Evolutionary conservation across 2,888 invertebrate species (phyloP).

Genomic region (Ectemnius lituratus): DNA sequence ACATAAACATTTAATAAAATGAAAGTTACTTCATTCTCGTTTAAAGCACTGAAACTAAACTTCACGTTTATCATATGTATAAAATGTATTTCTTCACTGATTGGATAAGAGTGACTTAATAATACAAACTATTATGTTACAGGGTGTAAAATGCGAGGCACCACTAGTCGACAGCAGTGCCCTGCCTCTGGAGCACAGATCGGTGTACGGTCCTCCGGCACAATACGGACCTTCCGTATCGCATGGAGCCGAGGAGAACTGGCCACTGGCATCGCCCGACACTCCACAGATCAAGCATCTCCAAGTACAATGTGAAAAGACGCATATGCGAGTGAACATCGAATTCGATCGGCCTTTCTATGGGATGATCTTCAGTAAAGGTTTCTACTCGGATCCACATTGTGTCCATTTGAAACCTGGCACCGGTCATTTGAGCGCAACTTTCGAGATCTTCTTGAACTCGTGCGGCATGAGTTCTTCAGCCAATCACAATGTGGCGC

Average conservation of each 20-base stretch:
- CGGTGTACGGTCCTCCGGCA: constrained; percentile 82
- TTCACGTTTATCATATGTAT: no score
- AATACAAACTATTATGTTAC: constrained; percentile 63
- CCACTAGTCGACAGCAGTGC: constrained; percentile 89
- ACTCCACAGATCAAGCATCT: constrained; percentile 95
- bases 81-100: no score
- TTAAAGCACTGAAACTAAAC: no score
- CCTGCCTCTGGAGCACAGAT: constrained; percentile 89
- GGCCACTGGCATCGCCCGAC: constrained; percentile 93
- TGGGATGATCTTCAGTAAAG: constrained; percentile 97
- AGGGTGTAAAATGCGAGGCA: constrained; percentile 89
- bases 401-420: constrained; percentile 95
- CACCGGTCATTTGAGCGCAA: constrained; percentile 93
- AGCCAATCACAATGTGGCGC: constrained; percentile 91
- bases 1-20: no score
- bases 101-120: background rate
- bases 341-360: constrained; percentile 97
- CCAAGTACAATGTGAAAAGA: constrained; percentile 97
- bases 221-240: constrained; percentile 79
- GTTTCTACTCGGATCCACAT: constrained; percentile 93
- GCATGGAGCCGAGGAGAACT: constrained; percentile 86
- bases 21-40: no score
- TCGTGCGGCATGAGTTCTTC: constrained; percentile 96
- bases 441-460: constrained; percentile 95
- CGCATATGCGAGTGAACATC: constrained; percentile 96